A percentile compares a stretch with the other conserved stretches of the same genome.
These are phyloP conservation scores for Caenorhabditis brenneri DNA, from an alignment of 1,140 invertebrate genomes.

Conservation along the genomic window DNA sequence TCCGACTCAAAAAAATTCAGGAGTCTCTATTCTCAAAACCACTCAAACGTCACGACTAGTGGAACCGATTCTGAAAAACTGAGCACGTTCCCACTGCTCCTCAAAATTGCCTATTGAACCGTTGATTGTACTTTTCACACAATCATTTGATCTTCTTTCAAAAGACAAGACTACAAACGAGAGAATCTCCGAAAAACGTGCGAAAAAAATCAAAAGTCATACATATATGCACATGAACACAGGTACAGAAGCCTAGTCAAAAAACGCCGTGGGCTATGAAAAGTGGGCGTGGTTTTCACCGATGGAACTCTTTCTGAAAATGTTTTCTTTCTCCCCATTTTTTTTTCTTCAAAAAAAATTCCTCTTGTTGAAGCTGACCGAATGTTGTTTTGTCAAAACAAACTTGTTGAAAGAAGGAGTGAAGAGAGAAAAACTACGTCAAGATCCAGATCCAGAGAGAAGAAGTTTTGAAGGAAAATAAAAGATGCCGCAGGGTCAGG, in stretches of 20 bases:
- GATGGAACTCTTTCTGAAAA: neutral
- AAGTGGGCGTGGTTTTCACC: neutral
- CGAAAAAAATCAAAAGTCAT: neutral
- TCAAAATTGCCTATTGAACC: neutral
- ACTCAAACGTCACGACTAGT: too few species aligned
- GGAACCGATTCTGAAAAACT: too few species aligned
- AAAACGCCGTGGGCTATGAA: neutral
- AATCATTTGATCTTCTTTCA: neutral
- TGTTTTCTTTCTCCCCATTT: neutral
- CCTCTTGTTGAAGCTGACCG: neutral
- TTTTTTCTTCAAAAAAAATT: too few species aligned
- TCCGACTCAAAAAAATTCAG: too few species aligned
- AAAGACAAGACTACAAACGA: neutral
- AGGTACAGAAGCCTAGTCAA: neutral
- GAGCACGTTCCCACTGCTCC: too few species aligned
- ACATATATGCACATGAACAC: neutral
- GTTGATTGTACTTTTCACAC: neutral
- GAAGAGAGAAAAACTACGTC: neutral
- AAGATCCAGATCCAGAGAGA: neutral
- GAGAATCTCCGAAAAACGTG: neutral
- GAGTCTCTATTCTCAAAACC: too few species aligned
- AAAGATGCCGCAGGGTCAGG: neutral
- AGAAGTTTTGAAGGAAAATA: neutral
- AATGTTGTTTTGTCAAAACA: constrained; percentile 41
- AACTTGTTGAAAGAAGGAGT: neutral